These are phyloP conservation scores for Cryptomyrus ogoouensis DNA, from an alignment of 2,113 vertebrate species.

Conservation along the genomic window DNA sequence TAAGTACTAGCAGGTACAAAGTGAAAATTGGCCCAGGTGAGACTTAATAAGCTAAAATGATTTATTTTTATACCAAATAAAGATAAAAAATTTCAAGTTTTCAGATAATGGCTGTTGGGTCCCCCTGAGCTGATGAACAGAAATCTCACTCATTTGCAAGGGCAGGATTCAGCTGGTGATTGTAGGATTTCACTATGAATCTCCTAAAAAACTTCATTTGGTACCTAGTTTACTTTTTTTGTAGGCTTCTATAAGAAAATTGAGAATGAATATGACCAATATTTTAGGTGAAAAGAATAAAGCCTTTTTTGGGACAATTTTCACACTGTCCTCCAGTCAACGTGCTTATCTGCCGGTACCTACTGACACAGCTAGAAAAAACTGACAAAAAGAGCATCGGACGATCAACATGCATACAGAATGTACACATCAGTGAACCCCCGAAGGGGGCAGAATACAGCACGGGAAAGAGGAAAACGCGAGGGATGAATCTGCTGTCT, in stretches of 20 bases:
- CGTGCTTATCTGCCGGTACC: not conserved
- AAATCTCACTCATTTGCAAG: not conserved
- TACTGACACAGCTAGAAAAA: not conserved
- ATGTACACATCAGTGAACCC: not conserved
- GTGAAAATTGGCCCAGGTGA: not conserved
- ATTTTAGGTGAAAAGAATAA: not conserved
- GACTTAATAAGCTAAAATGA: not conserved
- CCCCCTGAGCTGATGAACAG: not conserved
- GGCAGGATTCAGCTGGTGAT: not conserved
- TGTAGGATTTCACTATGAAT: not conserved
- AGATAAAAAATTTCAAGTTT: not conserved
- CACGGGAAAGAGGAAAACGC: not conserved
- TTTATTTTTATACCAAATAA: not conserved
- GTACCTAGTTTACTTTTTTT: not conserved
- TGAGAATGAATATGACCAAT: not conserved
- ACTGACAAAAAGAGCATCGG: not conserved
- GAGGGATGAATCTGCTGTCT: not conserved
- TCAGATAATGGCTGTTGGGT: not conserved
- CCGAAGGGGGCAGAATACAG: not conserved
- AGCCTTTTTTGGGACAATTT: not conserved
- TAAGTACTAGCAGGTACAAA: not conserved
- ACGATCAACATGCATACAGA: not conserved
- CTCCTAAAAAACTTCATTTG: not conserved
- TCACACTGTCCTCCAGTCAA: not conserved
- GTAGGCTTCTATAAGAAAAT: not conserved